Percentiles rank a stretch among this genome's conserved stretches.
Evolutionary conservation across 1,140 invertebrate genomes (phyloP).

Genomic region (Drosophila asahinai): DNA sequence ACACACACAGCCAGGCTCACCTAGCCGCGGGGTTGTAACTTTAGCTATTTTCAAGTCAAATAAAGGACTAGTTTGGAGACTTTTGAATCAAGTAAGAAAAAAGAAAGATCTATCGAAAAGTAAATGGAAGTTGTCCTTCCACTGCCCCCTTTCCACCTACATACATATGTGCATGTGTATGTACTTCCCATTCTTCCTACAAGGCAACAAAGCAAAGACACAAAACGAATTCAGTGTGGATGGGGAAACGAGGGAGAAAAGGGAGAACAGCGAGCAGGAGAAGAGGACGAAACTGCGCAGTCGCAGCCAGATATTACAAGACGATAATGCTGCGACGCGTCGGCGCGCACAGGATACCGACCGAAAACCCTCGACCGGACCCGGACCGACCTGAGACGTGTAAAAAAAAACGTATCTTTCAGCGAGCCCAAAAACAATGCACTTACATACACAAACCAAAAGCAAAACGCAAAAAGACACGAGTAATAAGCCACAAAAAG

Average conservation of each 20-base stretch:
- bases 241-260: slow-evolving; percentile 9
- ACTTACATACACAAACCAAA: slow-evolving; percentile 6
- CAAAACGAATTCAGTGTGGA: slow-evolving; percentile 2
- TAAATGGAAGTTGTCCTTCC: not conserved
- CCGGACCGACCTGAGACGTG: slow-evolving; percentile 18
- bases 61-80: not conserved
- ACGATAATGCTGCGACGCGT: slow-evolving; percentile 41
- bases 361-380: slow-evolving; percentile 2
- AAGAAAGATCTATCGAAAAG: too few relatives aligned
- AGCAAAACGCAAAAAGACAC: slow-evolving; percentile 11
- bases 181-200: not conserved
- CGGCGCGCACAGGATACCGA: slow-evolving; percentile 44
- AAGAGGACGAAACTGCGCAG: slow-evolving; percentile 41
- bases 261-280: slow-evolving; percentile 5
- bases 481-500: slow-evolving; percentile 55
- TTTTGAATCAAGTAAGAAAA: too few relatives aligned
- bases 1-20: slow-evolving; percentile 5
- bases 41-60: slow-evolving; percentile 20
- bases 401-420: slow-evolving; percentile 12
- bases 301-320: slow-evolving; percentile 53
- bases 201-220: slow-evolving; percentile 10
- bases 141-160: slow-evolving; percentile 7
- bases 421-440: slow-evolving; percentile 31
- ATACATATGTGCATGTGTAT: not conserved
- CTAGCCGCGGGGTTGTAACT: not conserved